Conservation (phyloP, 1,140 invertebrate species). For the Drosophila takahashii region DNA sequence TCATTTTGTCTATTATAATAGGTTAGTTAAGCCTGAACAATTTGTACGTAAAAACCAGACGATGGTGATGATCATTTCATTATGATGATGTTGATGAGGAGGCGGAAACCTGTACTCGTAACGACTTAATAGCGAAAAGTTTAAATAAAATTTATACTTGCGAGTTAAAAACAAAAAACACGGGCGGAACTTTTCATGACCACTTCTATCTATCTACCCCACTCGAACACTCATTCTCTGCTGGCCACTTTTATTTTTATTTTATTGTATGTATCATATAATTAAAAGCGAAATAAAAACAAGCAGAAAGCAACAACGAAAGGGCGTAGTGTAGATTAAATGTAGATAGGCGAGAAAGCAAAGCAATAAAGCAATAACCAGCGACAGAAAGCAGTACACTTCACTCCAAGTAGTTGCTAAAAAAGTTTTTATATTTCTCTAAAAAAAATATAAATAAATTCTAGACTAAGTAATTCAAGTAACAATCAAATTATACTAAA, state of each 20-base stretch:
- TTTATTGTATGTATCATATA: neutral
- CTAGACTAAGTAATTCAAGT: too few relatives aligned
- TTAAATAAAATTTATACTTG: constrained; percentile 59
- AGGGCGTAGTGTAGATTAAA: constrained; percentile 54
- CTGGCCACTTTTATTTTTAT: constrained; percentile 38
- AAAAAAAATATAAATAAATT: too few relatives aligned
- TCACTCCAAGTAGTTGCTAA: constrained; percentile 30
- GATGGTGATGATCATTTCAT: constrained; percentile 1
- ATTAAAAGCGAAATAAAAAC: constrained; percentile 2
- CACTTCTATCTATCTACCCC: neutral
- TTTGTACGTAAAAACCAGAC: constrained; percentile 34
- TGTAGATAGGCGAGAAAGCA: constrained; percentile 56
- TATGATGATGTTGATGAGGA: neutral
- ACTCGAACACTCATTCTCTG: constrained; percentile 17
- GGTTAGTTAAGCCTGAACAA: constrained; percentile 55
- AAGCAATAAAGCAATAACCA: constrained; percentile 55
- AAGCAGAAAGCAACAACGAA: constrained; percentile 42
- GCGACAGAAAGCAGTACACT: constrained; percentile 44
- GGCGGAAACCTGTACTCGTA: constrained; percentile 29
- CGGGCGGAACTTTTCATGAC: constrained; percentile 16
- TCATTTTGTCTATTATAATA: constrained; percentile 39
- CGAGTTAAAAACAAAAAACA: constrained; percentile 40
- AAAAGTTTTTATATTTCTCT: too few relatives aligned
- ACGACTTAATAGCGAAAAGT: constrained; percentile 26
- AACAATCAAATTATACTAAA: too few relatives aligned